phyloP scores from a whole-genome alignment of 1,140 invertebrate genomes.

The Parasteatoda tepidariorum region DNA sequence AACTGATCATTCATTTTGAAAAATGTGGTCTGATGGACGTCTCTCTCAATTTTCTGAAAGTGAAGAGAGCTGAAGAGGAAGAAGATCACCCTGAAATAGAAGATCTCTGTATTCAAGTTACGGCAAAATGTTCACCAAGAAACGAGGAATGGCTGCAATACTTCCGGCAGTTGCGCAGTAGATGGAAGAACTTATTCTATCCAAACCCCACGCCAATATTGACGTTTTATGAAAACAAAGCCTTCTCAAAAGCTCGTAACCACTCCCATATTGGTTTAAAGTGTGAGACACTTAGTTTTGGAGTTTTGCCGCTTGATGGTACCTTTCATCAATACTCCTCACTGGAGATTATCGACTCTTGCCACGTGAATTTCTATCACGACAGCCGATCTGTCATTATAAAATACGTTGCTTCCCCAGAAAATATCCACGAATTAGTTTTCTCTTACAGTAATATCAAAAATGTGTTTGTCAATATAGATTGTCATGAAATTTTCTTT shows the following conservation, averaged over 20 bases:
- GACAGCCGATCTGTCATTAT: too few species aligned
- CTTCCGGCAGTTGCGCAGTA: not conserved
- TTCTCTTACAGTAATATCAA: not conserved
- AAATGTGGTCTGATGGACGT: not conserved
- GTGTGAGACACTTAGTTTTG: not conserved
- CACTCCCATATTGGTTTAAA: not conserved
- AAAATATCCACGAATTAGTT: not conserved
- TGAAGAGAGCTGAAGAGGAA: not conserved
- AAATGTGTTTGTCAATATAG: not conserved
- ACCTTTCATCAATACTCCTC: not conserved
- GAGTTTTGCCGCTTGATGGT: not conserved
- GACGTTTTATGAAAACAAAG: not conserved
- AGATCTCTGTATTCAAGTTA: not conserved
- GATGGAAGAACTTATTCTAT: not conserved
- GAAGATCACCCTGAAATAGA: not conserved
- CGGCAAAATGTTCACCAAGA: not conserved
- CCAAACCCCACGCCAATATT: not conserved
- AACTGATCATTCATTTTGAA: not conserved
- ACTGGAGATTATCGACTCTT: not conserved
- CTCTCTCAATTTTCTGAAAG: not conserved
- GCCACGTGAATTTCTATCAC: not conserved
- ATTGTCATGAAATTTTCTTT: not conserved
- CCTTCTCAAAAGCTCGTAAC: not conserved
- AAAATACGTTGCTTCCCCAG: not conserved
- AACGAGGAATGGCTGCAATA: not conserved